phyloP scores from a whole-genome alignment of 2,113 vertebrate genomes.

The Zapus hudsonius region DNA sequence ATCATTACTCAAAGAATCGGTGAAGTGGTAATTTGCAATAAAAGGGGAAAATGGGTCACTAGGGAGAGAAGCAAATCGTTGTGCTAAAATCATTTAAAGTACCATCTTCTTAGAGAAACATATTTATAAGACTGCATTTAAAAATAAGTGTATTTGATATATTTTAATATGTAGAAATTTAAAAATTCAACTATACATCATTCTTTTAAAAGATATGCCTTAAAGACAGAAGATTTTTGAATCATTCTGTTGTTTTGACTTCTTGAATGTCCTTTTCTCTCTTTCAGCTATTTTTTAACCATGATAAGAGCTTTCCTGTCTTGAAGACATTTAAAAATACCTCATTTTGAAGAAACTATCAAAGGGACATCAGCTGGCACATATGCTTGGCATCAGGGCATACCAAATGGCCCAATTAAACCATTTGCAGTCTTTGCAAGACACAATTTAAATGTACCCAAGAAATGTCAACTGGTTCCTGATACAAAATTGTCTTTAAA shows the following conservation, averaged over 20 bases:
- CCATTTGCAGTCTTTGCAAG: conserved; percentile 24
- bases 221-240: conserved; percentile 46
- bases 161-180: conserved; percentile 48
- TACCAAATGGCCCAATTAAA: conserved; percentile 65
- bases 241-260: conserved; percentile 69
- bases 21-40: conserved; percentile 78
- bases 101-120: conserved; percentile 52
- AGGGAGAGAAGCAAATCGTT: conserved; percentile 73
- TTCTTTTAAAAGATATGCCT: background rate
- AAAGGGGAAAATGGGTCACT: conserved; percentile 74
- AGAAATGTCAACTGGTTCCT: conserved; percentile 62
- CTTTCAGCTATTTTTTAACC: conserved; percentile 55
- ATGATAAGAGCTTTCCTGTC: conserved; percentile 44
- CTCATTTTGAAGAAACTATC: conserved; percentile 69
- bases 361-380: conserved; percentile 64
- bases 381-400: conserved; percentile 55
- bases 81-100: conserved; percentile 54
- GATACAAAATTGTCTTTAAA: conserved; percentile 55
- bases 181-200: conserved; percentile 22
- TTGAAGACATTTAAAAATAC: conserved; percentile 71
- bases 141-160: conserved; percentile 53
- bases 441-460: conserved; percentile 50
- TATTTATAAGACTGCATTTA: conserved; percentile 29
- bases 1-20: conserved; percentile 76
- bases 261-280: conserved; percentile 61